Evolutionary conservation across 2,113 vertebrate genomes (phyloP), one percentile per base, ranked within the genome.

Genomic region (Irena cyanogastra): DNA sequence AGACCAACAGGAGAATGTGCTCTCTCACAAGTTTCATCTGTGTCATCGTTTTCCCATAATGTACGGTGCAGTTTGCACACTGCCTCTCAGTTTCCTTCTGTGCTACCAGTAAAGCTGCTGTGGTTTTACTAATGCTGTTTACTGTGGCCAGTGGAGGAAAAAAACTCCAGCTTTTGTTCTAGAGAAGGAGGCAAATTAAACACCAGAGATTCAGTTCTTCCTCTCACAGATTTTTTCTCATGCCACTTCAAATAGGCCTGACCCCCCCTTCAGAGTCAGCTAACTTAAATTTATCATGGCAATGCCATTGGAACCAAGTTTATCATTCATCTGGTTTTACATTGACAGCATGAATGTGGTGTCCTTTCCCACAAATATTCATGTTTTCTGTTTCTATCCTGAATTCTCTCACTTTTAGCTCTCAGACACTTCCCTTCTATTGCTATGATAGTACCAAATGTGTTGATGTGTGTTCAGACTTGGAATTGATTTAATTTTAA

Each of bases 1-100:
- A 84, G 78, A 65, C 69, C n/a, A 30, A 5, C 12, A 37, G 57
- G 44, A 94, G 63, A 92, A 60, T 30, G 41, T 61, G 57, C 23
- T 94, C 41, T 87, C 75, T 90, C 61, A 56, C 30, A 28, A n/a
- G 88, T 92, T 92, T 90, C 14, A 0, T 53, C 70, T 86, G 71
- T 94, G 93, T 97, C 95, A 96, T 83, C 60, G 4, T 74, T 94
- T 97, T 96, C 95, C 95, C 95, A 96, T 90, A 27, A 93, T 68
- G 54, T 64, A 66, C 16, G 3, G 59, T 30, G 44, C 86, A 60
- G 84, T 81, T 95, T 86, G 69, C 53, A 61, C 0, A 0, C 79
- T 96, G 80, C 83, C 76, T 96, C 83, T 93, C 88, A 9, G 90
- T 97, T 97, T 96, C 95, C 83, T 90, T 94, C 86, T 94, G 81